Evolutionary conservation across 2,888 invertebrate genomes (phyloP), one percentile per base, ranked within the genome.

Genomic region (Congeria kusceri): DNA sequence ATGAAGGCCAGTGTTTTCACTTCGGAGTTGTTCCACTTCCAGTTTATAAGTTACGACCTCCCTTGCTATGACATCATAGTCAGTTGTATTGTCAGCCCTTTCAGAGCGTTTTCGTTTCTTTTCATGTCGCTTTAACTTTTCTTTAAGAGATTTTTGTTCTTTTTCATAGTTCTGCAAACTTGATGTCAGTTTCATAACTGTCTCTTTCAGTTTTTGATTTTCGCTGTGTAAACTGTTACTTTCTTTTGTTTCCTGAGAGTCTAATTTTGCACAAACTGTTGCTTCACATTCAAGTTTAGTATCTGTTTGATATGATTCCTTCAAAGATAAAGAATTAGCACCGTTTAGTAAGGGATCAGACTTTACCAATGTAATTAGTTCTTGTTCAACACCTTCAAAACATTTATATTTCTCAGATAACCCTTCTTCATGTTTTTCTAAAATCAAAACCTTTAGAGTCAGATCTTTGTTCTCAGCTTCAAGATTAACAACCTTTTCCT

Each of bases 1-100:
- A 79, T 88, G 87, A 27, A 88, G 78, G 59, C 86, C 89, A 74
- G 80, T 84, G 53, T 87, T 87, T 73, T 87, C 87, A 18, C 72
- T 59, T 46, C 85, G 69, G 1, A 87, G 75, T 64, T 86, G 84
- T 65, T 85, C 84, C 39, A 86, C 79, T 39, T 85, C 84, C 49
- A 82, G 69, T 63, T 80, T 72, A 23, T 70, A 83, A 20, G 83
- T 83, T 18, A 83, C 83, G 44, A 80, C 80, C 47, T 83, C 78
- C 53, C 83, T 72, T 23, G 83, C 83, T 61, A 83, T 61, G 25
- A 76, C 78, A 76, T 83, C 83, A 80, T 83, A 83, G 63, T 83
- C 83, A 66, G 75, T 80, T 23, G 77, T 59, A 70, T 80, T 83
- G 62, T 83, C 83, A 63, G 69, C 72, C 64, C 83, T 68, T 29